Conservation (phyloP, 2,888 invertebrate genomes). For the Volucella inanis region DNA sequence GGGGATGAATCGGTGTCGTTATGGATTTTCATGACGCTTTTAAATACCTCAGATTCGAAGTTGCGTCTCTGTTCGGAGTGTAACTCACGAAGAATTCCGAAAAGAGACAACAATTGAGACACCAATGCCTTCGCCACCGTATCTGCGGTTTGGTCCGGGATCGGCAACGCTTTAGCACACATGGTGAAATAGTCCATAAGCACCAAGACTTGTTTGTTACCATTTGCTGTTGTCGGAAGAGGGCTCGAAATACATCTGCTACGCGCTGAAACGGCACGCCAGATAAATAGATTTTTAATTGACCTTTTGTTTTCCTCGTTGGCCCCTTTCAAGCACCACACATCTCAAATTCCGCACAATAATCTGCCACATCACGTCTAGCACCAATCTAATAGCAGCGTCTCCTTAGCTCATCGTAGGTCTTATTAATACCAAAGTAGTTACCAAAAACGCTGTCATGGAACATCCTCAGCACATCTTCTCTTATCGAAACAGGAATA, state of each 20-base stretch:
- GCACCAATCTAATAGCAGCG: not conserved
- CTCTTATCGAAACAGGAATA: not conserved
- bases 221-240: not conserved
- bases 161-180: no score
- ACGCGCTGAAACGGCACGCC: slow-evolving; percentile 9
- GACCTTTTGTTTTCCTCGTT: not conserved
- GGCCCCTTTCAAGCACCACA: not conserved
- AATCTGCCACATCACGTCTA: not conserved
- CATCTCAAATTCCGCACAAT: slow-evolving; percentile 3
- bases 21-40: no score
- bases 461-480: not conserved
- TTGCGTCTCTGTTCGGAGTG: no score
- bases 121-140: no score
- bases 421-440: not conserved
- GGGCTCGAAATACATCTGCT: not conserved
- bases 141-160: no score
- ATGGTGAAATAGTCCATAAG: no score
- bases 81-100: no score
- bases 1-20: no score
- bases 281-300: not conserved
- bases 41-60: no score
- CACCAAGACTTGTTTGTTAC: not conserved
- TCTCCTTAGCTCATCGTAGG: not conserved
- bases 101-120: no score
- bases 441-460: slow-evolving; percentile 5